Conservation (phyloP, 2,797 vertebrate genomes). For the Merluccius polli region DNA sequence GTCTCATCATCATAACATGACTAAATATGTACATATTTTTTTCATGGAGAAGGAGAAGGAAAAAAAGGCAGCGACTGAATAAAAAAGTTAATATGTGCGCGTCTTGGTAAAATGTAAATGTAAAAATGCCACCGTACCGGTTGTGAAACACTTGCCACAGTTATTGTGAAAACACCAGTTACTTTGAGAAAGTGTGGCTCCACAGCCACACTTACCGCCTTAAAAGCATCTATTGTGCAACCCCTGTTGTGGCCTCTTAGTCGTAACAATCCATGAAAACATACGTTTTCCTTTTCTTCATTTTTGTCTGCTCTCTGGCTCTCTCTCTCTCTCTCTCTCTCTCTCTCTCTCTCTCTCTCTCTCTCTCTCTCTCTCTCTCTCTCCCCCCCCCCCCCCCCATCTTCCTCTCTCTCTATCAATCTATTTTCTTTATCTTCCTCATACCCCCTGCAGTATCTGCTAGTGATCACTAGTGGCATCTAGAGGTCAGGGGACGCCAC, state of each 20-base stretch:
- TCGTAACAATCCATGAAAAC: neutral
- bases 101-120: neutral
- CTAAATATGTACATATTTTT: neutral
- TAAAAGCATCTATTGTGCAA: slow-evolving; percentile 20
- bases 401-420: neutral
- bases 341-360: neutral
- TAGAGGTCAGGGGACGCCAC: slow-evolving; percentile 53
- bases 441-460: slow-evolving; percentile 13
- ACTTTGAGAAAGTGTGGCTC: neutral
- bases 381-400: slow-evolving; percentile 14
- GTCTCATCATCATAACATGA: too few relatives aligned
- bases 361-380: neutral
- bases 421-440: slow-evolving; percentile 5
- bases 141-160: neutral
- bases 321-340: neutral
- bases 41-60: neutral
- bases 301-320: neutral
- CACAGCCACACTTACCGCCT: neutral
- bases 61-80: neutral
- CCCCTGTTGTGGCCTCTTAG: slow-evolving; percentile 13
- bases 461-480: slow-evolving; percentile 73
- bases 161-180: neutral
- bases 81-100: too few relatives aligned
- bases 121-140: neutral
- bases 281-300: neutral